A percentile compares a stretch with the other conserved stretches of the same genome.
Evolutionary conservation across 2,888 invertebrate species (phyloP).

Genomic region (Agrochola litura): DNA sequence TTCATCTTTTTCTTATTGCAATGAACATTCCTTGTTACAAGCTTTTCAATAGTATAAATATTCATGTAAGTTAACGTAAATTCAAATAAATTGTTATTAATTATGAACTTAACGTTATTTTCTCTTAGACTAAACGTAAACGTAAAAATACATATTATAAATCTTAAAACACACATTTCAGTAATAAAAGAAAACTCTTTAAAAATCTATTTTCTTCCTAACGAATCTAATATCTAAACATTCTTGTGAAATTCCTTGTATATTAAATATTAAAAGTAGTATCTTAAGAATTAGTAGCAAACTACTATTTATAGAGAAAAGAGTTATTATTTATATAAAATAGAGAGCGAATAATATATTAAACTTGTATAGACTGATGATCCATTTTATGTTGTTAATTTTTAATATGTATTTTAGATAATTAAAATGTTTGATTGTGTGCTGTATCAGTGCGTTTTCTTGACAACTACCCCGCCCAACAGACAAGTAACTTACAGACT

Average conservation of each 20-base stretch:
- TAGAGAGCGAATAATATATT: constrained; percentile 73
- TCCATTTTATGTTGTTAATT: constrained; percentile 72
- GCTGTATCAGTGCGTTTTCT: constrained; percentile 61
- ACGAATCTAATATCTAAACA: constrained; percentile 41
- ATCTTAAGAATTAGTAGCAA: constrained; percentile 58
- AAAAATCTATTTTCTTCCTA: constrained; percentile 26
- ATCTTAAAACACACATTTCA: constrained; percentile 38
- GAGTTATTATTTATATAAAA: constrained; percentile 72
- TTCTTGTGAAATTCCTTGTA: constrained; percentile 60
- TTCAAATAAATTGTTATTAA: constrained; percentile 1
- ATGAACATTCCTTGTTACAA: constrained; percentile 45
- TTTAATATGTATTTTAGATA: constrained; percentile 73
- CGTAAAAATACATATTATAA: constrained; percentile 60
- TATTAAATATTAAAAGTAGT: constrained; percentile 54
- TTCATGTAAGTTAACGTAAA: constrained; percentile 27
- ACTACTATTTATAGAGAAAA: constrained; percentile 67
- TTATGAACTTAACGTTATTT: constrained; percentile 43
- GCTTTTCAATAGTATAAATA: constrained; percentile 35
- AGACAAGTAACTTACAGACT: background rate
- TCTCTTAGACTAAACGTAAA: constrained; percentile 51
- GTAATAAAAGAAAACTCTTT: background rate
- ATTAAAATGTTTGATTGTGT: constrained; percentile 77
- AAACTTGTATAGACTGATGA: constrained; percentile 77
- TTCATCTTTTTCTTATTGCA: background rate
- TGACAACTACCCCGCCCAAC: background rate